phyloP scores from a whole-genome alignment of 2,797 vertebrate species.

The Enteromius thamalakanensis region DNA sequence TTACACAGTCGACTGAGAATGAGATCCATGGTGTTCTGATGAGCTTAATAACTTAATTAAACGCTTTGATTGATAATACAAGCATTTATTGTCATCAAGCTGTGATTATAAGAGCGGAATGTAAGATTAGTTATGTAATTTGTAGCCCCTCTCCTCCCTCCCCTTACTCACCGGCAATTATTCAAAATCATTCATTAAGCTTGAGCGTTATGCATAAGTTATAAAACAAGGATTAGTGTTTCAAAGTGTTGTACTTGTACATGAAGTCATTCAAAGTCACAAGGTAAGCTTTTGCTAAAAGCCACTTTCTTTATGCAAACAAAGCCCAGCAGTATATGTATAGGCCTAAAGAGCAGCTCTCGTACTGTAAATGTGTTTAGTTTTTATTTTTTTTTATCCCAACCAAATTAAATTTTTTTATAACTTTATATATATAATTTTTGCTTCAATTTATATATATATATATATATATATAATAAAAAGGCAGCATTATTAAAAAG shows the following conservation, averaged over 20 bases:
- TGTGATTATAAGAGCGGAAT: constrained; percentile 48
- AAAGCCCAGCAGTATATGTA: not conserved
- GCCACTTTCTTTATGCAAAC: not conserved
- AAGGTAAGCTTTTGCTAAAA: constrained; percentile 13
- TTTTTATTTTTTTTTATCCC: too few relatives aligned
- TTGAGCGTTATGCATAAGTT: not conserved
- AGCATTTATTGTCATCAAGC: constrained; percentile 50
- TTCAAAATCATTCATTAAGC: constrained; percentile 33
- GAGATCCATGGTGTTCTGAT: constrained; percentile 38
- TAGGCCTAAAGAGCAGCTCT: not conserved
- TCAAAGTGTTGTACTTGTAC: constrained; percentile 9
- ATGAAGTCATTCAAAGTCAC: constrained; percentile 31
- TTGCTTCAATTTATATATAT: too few relatives aligned
- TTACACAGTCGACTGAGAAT: constrained; percentile 49
- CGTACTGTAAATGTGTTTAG: too few relatives aligned
- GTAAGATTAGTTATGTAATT: constrained; percentile 38
- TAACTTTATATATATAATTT: too few relatives aligned
- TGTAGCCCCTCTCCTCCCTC: not conserved
- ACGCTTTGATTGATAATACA: constrained; percentile 49
- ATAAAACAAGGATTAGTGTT: constrained; percentile 5
- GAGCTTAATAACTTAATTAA: constrained; percentile 53
- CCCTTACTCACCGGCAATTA: constrained; percentile 36
- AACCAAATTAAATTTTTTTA: too few relatives aligned
- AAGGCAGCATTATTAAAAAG: too few relatives aligned
- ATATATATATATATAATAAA: too few relatives aligned